These are phyloP conservation scores for Heliconius sara DNA, from an alignment of 2,888 invertebrate genomes.

Conservation along the genomic window DNA sequence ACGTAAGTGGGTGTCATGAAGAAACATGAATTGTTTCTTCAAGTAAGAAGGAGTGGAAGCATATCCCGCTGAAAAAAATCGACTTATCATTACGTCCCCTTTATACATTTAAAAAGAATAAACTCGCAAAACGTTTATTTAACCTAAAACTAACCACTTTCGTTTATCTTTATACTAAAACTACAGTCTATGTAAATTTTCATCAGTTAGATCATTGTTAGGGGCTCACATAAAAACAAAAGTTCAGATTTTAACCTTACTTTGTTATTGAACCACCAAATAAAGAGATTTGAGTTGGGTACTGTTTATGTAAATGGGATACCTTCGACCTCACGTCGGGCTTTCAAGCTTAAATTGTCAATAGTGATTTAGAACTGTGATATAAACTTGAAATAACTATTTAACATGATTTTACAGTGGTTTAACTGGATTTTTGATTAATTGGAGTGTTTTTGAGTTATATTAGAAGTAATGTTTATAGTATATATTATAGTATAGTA, in stretches of 20 bases:
- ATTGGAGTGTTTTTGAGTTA: background rate
- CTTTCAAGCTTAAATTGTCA: conserved; percentile 31
- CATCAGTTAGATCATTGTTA: conserved; percentile 42
- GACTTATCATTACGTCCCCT: background rate
- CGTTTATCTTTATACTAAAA: conserved; percentile 8
- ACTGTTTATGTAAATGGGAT: conserved; percentile 58
- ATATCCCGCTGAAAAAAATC: too few relatives aligned
- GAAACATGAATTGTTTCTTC: too few relatives aligned
- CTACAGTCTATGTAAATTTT: conserved; percentile 37
- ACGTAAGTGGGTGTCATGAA: too few relatives aligned
- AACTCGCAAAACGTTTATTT: background rate
- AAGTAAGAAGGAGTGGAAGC: too few relatives aligned
- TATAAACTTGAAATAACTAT: conserved; percentile 27
- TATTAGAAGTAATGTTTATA: too few relatives aligned
- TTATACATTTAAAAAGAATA: background rate
- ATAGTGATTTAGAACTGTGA: conserved; percentile 31
- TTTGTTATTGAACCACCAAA: conserved; percentile 52
- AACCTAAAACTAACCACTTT: background rate
- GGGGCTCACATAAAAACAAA: conserved; percentile 39
- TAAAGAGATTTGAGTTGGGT: conserved; percentile 51
- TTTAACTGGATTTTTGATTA: conserved; percentile 9
- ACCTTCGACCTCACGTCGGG: conserved; percentile 47
- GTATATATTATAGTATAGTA: too few relatives aligned
- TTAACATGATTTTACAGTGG: conserved; percentile 7
- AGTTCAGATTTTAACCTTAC: conserved; percentile 36